A percentile compares a stretch with the other conserved stretches of the same genome.
Evolutionary conservation across 2,113 vertebrate species (phyloP).

Genomic region (Cololabis saira): DNA sequence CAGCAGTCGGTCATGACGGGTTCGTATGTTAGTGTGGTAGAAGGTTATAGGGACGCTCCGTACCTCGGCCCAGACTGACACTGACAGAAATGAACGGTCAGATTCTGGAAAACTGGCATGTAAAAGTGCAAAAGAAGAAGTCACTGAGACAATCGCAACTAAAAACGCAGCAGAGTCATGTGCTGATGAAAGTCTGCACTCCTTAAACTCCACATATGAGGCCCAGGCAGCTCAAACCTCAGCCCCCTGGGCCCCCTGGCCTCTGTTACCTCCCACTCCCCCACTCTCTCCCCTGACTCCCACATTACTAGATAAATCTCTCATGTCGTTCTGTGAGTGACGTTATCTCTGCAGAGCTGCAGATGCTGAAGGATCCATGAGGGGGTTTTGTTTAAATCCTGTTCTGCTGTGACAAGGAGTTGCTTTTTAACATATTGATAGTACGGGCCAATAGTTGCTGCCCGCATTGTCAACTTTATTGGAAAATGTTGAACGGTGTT

Average conservation of each 20-base stretch:
- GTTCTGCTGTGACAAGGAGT: slow-evolving; percentile 5
- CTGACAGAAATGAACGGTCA: slow-evolving; percentile 34
- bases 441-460: neutral
- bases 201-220: slow-evolving; percentile 72
- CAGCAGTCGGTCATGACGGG: slow-evolving; percentile 43
- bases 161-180: slow-evolving; percentile 36
- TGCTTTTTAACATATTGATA: slow-evolving; percentile 7
- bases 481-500: neutral
- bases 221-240: slow-evolving; percentile 71
- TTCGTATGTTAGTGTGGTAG: slow-evolving; percentile 63
- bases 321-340: slow-evolving; percentile 67
- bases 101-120: slow-evolving; percentile 30
- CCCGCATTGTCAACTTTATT: neutral
- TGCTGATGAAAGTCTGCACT: slow-evolving; percentile 63
- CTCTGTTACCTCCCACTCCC: slow-evolving; percentile 66
- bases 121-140: slow-evolving; percentile 31
- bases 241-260: slow-evolving; percentile 68
- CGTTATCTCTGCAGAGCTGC: slow-evolving; percentile 72
- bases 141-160: slow-evolving; percentile 2
- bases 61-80: slow-evolving; percentile 5
- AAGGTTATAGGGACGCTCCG: slow-evolving; percentile 28
- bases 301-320: slow-evolving; percentile 77
- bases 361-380: slow-evolving; percentile 67
- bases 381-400: slow-evolving; percentile 44
- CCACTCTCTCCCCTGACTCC: slow-evolving; percentile 60